phyloP scores from a whole-genome alignment of 2,888 invertebrate genomes.

The Trachelus troglodyta region DNA sequence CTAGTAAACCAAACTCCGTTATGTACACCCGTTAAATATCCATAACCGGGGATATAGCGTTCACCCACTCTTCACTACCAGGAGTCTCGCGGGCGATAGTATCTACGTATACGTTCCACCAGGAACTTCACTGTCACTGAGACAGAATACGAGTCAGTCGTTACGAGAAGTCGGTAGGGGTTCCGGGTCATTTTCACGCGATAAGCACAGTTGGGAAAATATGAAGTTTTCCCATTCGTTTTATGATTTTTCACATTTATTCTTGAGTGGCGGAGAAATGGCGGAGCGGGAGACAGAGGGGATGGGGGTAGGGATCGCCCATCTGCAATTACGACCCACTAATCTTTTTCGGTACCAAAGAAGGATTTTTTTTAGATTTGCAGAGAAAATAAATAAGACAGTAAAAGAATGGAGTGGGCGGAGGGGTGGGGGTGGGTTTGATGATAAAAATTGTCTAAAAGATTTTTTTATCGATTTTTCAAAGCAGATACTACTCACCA shows the following conservation, averaged over 20 bases:
- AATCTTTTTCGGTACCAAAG: not conserved
- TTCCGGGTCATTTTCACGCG: not conserved
- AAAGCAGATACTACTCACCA: not conserved
- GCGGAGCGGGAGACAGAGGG: too few species aligned
- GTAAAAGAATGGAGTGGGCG: constrained; percentile 5
- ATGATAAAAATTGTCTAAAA: not conserved
- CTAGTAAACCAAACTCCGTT: constrained; percentile 16
- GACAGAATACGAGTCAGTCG: not conserved
- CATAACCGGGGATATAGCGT: constrained; percentile 13
- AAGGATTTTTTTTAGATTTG: not conserved
- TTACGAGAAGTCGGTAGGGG: not conserved
- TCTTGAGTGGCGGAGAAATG: too few species aligned
- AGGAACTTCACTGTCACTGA: not conserved
- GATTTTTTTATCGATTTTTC: not conserved
- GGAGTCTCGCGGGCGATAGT: not conserved
- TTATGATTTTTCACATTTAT: not conserved
- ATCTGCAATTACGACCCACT: too few species aligned
- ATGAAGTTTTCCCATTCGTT: not conserved
- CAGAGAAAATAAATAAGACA: not conserved
- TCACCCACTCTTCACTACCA: not conserved
- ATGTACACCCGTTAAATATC: constrained; percentile 18
- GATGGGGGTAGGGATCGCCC: too few species aligned
- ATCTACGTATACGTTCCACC: not conserved
- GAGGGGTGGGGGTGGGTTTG: constrained; percentile 16
- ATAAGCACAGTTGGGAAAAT: not conserved